Evolutionary conservation across 1,140 invertebrate species (phyloP).

Genomic region (Tetraneura akinire): DNA sequence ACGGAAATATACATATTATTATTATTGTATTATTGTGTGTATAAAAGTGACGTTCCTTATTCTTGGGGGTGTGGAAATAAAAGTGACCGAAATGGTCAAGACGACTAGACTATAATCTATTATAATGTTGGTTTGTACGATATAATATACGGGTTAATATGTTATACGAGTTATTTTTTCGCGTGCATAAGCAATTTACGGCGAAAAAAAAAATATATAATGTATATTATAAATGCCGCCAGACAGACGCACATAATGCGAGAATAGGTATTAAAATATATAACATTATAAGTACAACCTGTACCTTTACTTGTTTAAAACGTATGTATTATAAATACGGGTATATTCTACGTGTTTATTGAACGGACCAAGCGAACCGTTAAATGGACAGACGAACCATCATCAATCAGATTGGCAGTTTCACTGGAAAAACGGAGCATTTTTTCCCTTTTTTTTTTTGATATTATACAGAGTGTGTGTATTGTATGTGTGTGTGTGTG

Average conservation of each 20-base stretch:
- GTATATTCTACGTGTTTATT: too few species aligned
- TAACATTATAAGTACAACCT: too few species aligned
- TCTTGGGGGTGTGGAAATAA: too few species aligned
- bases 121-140: too few species aligned
- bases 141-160: too few species aligned
- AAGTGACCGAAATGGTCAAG: too few species aligned
- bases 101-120: too few species aligned
- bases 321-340: not conserved
- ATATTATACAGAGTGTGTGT: not conserved
- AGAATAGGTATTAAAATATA: too few species aligned
- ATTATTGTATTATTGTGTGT: too few species aligned
- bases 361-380: slow-evolving; percentile 49
- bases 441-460: slow-evolving; percentile 17
- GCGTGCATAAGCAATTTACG: slow-evolving; percentile 48
- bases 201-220: slow-evolving; percentile 39
- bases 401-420: slow-evolving; percentile 52
- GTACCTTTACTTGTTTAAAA: not conserved
- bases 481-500: too few species aligned
- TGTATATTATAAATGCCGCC: slow-evolving; percentile 22
- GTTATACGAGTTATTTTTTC: slow-evolving; percentile 31
- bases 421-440: slow-evolving; percentile 29
- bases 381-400: slow-evolving; percentile 49
- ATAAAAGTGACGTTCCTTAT: too few species aligned
- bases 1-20: too few species aligned
- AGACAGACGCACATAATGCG: not conserved